Evolutionary conservation across 2,888 invertebrate genomes (phyloP).

Genomic region (Tenthredo livida): DNA sequence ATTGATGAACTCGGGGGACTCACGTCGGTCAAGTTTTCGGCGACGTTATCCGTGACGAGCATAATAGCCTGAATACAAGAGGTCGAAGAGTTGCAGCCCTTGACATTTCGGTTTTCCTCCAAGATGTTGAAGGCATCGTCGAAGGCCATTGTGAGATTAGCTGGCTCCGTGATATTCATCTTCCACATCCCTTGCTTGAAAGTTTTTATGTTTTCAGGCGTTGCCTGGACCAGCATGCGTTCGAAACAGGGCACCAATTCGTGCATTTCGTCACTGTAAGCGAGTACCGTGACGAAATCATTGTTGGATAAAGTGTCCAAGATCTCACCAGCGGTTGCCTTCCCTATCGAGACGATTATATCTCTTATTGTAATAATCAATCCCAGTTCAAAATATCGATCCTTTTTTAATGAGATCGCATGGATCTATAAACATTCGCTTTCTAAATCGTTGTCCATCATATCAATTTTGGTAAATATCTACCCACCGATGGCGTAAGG

Average conservation of each 20-base stretch:
- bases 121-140: slow-evolving; percentile 91
- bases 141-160: slow-evolving; percentile 91
- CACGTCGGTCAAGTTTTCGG: slow-evolving; percentile 90
- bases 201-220: slow-evolving; percentile 89
- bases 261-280: slow-evolving; percentile 86
- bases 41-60: slow-evolving; percentile 97
- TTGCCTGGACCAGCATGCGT: slow-evolving; percentile 91
- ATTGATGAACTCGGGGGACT: neutral
- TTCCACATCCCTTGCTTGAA: slow-evolving; percentile 86
- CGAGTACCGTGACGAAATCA: slow-evolving; percentile 96
- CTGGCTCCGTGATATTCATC: slow-evolving; percentile 87
- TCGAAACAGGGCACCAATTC: slow-evolving; percentile 93
- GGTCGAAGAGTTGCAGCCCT: slow-evolving; percentile 81
- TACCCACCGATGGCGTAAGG: slow-evolving; percentile 81
- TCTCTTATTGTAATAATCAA: neutral
- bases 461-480: neutral
- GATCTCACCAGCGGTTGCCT: slow-evolving; percentile 92
- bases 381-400: neutral
- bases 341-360: slow-evolving; percentile 78
- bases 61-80: slow-evolving; percentile 97
- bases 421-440: neutral
- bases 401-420: neutral
- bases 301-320: slow-evolving; percentile 98
- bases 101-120: slow-evolving; percentile 80
- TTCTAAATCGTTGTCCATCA: neutral